phyloP scores from a whole-genome alignment of 2,888 invertebrate genomes.

The Nephrotoma appendiculata region DNA sequence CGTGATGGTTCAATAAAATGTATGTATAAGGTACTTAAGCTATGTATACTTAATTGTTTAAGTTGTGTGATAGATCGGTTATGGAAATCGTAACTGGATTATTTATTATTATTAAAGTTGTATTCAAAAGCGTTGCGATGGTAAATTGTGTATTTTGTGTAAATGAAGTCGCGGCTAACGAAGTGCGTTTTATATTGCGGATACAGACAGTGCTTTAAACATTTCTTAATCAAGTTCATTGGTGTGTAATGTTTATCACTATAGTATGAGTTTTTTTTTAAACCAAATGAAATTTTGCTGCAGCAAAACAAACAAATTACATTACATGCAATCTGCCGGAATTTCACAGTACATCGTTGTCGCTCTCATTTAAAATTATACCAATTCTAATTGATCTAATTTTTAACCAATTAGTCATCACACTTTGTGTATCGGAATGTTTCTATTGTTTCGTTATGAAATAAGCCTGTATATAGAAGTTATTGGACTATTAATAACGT shows the following conservation, averaged over 20 bases:
- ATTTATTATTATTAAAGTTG: neutral
- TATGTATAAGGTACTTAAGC: neutral
- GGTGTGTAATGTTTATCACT: neutral
- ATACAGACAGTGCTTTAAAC: too few species aligned
- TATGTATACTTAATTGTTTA: neutral
- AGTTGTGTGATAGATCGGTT: neutral
- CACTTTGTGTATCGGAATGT: too few species aligned
- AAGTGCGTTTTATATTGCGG: too few species aligned
- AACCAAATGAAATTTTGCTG: neutral
- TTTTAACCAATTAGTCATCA: too few species aligned
- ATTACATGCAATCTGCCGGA: neutral
- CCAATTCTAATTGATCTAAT: too few species aligned
- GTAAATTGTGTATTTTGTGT: too few species aligned
- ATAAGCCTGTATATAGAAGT: too few species aligned
- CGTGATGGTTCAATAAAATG: neutral
- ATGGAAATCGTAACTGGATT: neutral
- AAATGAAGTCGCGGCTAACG: too few species aligned
- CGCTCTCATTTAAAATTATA: neutral
- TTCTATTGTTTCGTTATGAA: too few species aligned
- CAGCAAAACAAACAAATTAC: neutral
- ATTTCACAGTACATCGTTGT: neutral
- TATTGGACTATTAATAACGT: too few species aligned
- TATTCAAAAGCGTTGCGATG: too few species aligned
- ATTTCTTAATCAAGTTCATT: too few species aligned
- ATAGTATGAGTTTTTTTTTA: neutral